Percentiles rank a stretch among this genome's conserved stretches.
Evolutionary conservation across 2,888 invertebrate species (phyloP).

Genomic region (Macrophya alboannulata): DNA sequence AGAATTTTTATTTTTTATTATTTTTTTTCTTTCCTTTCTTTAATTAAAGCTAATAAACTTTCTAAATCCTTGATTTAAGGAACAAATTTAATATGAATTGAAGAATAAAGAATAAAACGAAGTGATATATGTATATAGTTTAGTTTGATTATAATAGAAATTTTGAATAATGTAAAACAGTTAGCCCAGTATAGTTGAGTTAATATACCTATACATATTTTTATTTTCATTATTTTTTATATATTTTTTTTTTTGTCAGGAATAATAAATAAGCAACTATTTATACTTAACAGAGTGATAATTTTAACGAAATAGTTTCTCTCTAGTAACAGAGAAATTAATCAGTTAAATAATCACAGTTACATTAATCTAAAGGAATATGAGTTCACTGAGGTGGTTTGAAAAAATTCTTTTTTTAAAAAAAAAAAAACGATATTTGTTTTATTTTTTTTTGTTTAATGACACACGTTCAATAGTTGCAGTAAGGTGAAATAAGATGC

Average conservation of each 20-base stretch:
- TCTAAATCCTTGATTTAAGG: no score
- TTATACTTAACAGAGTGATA: not conserved
- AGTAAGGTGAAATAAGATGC: no score
- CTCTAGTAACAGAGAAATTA: not conserved
- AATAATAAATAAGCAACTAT: no score
- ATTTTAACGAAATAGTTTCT: not conserved
- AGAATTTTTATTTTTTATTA: no score
- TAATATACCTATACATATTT: not conserved
- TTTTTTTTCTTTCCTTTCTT: no score
- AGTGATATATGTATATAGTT: no score
- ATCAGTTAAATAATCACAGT: slow-evolving; percentile 60
- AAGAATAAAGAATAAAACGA: not conserved
- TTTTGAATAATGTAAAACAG: not conserved
- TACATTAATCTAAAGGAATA: slow-evolving; percentile 64
- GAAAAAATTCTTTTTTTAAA: no score
- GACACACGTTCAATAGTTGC: not conserved
- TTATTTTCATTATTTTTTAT: no score
- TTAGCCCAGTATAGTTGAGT: not conserved
- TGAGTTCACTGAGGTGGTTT: not conserved
- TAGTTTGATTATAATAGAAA: not conserved
- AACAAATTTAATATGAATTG: no score
- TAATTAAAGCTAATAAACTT: no score
- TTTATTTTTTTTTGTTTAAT: not conserved
- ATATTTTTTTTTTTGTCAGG: not conserved
- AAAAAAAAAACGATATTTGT: no score